phyloP scores from a whole-genome alignment of 2,113 vertebrate species.

The Nymphicus hollandicus region DNA sequence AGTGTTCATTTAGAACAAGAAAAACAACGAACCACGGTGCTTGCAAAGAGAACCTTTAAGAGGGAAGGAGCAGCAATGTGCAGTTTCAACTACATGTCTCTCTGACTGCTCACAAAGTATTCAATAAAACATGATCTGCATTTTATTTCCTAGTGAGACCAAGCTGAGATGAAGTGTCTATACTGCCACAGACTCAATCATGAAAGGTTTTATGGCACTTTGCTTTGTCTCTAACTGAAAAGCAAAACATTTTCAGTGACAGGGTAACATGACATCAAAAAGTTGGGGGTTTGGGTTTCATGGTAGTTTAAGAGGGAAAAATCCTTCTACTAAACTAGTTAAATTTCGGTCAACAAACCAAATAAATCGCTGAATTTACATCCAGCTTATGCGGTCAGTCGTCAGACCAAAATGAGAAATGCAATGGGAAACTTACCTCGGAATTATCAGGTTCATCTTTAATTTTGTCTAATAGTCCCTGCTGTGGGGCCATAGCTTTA shows the following conservation, averaged over 20 bases:
- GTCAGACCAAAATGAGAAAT: slow-evolving; percentile 60
- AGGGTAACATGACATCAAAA: slow-evolving; percentile 34
- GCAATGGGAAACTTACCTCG: slow-evolving; percentile 78
- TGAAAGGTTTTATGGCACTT: neutral
- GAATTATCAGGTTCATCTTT: slow-evolving; percentile 91
- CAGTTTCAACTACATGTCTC: neutral
- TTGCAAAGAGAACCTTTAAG: neutral
- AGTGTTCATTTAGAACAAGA: neutral
- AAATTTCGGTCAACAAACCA: slow-evolving; percentile 51
- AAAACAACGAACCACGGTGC: neutral
- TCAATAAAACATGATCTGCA: neutral
- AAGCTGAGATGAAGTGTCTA: neutral
- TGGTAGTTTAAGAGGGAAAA: neutral
- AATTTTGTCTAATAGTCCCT: slow-evolving; percentile 80
- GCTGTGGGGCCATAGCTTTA: slow-evolving; percentile 82
- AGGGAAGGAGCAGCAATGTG: neutral
- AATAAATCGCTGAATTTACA: slow-evolving; percentile 30
- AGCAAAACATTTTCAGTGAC: slow-evolving; percentile 11
- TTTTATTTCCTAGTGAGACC: neutral
- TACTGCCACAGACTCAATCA: neutral
- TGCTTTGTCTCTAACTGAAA: slow-evolving; percentile 16
- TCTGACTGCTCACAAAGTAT: neutral
- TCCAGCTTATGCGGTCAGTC: slow-evolving; percentile 32
- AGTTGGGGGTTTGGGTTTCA: neutral
- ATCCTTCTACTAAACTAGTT: slow-evolving; percentile 43